Base-by-base conservation (phyloP, 2,113 vertebrate species). In the Silurus glanis region DNA sequence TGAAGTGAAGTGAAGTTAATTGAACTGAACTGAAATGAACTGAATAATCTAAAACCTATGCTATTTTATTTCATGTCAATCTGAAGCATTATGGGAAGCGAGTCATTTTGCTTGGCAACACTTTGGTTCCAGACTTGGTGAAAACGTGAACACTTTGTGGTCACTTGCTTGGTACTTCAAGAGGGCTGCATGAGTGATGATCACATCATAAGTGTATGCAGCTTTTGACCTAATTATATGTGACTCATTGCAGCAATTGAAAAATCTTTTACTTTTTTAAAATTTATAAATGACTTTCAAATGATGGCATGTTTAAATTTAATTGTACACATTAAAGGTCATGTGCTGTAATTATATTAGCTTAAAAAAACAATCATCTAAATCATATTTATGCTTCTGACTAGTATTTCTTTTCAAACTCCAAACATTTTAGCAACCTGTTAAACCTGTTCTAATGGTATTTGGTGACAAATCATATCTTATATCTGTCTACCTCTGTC, bases 181-280 rank as follows among this genome's bases (percentile, higher is more conserved):
- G 19, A 84, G 82, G 59, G 62, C 19, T 17, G 62, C 76, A 84
- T 76, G 82, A 80, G 80, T 59, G n/a, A 49, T n/a, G 69, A 67
- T 81, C 85, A 80, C 82, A 59, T 84, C 55, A 89, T 55, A 72
- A 47, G 64, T 81, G 69, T 69, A 59, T 82, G 28, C 13, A 13
- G 37, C 69, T 67, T 51, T 7, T 56, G 78, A 58, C 75, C 59
- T 81, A 56, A 69, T 37, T 37, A 37, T 37, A 79, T 61, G n/a
- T 85, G 45, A n/a, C 23, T 49, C 55, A 28, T 51, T 82, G 47
- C 59, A 82, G 83, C 59, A 28, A 61, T 7, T 66, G 49, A 49
- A 58, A 84, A 80, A 21, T 58, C 71, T 72, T 58, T 58, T 17
- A 23, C 25, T 17, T 56, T 55, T 23, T 47, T 80, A 71, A 53